phyloP scores from a whole-genome alignment of 1,140 invertebrate genomes.

The Magallana ariakensis region DNA sequence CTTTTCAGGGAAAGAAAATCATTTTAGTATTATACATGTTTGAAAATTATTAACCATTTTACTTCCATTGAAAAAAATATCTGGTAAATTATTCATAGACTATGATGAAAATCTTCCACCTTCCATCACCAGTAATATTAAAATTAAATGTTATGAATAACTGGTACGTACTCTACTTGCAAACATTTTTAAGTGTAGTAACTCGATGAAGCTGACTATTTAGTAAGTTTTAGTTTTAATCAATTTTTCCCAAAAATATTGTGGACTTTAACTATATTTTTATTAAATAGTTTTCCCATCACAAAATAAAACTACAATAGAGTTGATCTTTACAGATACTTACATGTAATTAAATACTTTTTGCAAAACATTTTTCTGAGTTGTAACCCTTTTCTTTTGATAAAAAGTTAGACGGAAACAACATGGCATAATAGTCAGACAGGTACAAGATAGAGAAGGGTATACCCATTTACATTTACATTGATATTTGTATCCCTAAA shows the following conservation, averaged over 20 bases:
- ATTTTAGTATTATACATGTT: neutral
- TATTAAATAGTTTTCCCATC: neutral
- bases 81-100: slow-evolving; percentile 2
- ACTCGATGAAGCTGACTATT: neutral
- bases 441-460: neutral
- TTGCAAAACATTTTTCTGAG: neutral
- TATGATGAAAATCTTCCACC: slow-evolving; percentile 13
- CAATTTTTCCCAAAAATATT: neutral
- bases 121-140: neutral
- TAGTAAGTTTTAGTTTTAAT: neutral
- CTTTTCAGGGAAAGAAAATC: too few relatives aligned
- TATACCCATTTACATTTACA: neutral
- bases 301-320: slow-evolving; percentile 2
- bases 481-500: neutral
- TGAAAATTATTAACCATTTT: slow-evolving; percentile 11
- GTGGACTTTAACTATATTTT: neutral
- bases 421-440: neutral
- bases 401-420: neutral
- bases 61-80: neutral
- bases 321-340: neutral
- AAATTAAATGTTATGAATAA: neutral
- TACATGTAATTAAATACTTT: slow-evolving; percentile 7
- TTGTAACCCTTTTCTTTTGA: neutral
- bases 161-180: neutral
- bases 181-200: too few relatives aligned